phyloP scores from a whole-genome alignment of 2,888 invertebrate genomes.

The Mesorhabditis belari region DNA sequence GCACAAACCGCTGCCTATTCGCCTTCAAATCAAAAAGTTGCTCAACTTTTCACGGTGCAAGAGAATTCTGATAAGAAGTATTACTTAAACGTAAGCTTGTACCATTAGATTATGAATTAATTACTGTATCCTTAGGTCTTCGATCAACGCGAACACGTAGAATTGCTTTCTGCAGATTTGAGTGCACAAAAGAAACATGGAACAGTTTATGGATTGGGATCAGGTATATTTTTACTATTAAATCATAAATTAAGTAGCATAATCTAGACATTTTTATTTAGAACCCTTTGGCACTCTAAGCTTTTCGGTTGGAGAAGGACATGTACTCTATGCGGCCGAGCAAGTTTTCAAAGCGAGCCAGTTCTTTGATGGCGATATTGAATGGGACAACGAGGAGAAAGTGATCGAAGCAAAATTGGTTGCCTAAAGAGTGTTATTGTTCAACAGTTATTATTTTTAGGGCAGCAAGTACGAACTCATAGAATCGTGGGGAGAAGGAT shows the following conservation, averaged over 20 bases:
- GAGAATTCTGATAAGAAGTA: slow-evolving; percentile 45
- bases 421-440: slow-evolving; percentile 1
- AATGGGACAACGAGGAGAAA: slow-evolving; percentile 46
- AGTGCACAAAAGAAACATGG: slow-evolving; percentile 43
- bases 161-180: slow-evolving; percentile 32
- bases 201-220: slow-evolving; percentile 20
- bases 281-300: slow-evolving; percentile 37
- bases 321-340: slow-evolving; percentile 49
- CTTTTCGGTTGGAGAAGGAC: slow-evolving; percentile 45
- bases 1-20: slow-evolving; percentile 26
- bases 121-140: slow-evolving; percentile 13
- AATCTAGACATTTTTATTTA: slow-evolving; percentile 8
- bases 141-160: slow-evolving; percentile 24
- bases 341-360: slow-evolving; percentile 29
- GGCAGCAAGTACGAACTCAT: slow-evolving; percentile 43
- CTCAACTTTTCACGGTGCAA: slow-evolving; percentile 34
- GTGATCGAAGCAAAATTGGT: slow-evolving; percentile 33
- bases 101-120: background rate
- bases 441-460: slow-evolving; percentile 12
- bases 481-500: slow-evolving; percentile 49
- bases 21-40: slow-evolving; percentile 24
- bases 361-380: slow-evolving; percentile 46
- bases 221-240: slow-evolving; percentile 4
- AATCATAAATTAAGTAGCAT: background rate
- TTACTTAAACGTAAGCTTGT: slow-evolving; percentile 19